Base-by-base conservation (phyloP, 2,888 invertebrate species). In the Unio pictorum region DNA sequence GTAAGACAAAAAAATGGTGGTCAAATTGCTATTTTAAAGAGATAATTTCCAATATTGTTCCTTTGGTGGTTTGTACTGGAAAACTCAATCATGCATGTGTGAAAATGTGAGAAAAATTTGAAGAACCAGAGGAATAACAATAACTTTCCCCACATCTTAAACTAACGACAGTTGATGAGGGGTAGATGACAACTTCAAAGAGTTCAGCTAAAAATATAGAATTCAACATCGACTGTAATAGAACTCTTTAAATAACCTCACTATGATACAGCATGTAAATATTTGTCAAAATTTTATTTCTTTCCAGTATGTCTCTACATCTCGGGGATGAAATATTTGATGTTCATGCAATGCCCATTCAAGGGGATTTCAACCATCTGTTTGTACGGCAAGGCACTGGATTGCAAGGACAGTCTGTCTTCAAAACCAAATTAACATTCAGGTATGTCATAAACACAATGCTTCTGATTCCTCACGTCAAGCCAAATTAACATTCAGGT, bases 351-450 rank as follows among this genome's bases (percentile, higher is more conserved):
- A 97, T 98, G 89, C 90, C 96, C 20, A 89, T 92, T 65, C 91
- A 94, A 92, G 97, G 97, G 18, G 98, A 98, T 89, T 97, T 97
- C 92, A 99, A 99, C 91, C 99, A 99, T 89, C 92, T 99, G 79
- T 99, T 97, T 91, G 96, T 99, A 74, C 94, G 99, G 0, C 98
- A 99, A 93, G 98, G 98, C 59, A 98, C 98, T 0, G 98, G 98
- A 92, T 92, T 99, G 1, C 98, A 98, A 87, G 99, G 98, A 0
- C 99, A 99, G 90, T 96, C 98, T 0, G 96, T 99, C 55, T 99
- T 99, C 92, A 93, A 96, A 59, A 98, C 97, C 0, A 99, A 99
- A 90, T 92, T 99, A 0, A 96, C 97, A 2, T 99, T 99, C 94
- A 89, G 91, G 90, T 90, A 72, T 65, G 61, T 63, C 45, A 11